Base-by-base conservation (phyloP, 2,113 vertebrate genomes). In the Haemorhous mexicanus region DNA sequence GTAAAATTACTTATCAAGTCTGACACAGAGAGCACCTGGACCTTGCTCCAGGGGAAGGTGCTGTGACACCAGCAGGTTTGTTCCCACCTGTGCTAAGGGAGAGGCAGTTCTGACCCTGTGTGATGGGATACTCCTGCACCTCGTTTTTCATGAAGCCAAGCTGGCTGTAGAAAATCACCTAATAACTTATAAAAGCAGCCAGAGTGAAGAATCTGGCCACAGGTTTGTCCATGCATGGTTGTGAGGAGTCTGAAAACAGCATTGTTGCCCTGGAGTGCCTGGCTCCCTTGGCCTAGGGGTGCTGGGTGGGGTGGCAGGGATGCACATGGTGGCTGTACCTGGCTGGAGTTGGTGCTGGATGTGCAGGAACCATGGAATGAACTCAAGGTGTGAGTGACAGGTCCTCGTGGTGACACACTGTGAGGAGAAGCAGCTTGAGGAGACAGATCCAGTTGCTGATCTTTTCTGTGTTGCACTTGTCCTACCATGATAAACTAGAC, bases 271-370 rank as follows among this genome's bases (percentile, higher is more conserved):
- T 7, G 9, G 41, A 32, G 52, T 7, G 59, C 49, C 52, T 13
- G 37, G 9, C 26, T 19, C 8, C 61, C 43, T 24, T 17, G 67
- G 26, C 39, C 47, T 28, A 3, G n/a, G 49, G 33, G 37, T 30
- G n/a, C 80, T 58, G 41, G 33, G 17, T 39, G 32, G 23, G 77
- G 9, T 58, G 50, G 16, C 33, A 81, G 80, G 26, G 64, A 4
- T 22, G 55, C 4, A 11, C 0, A 0, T 0, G 6, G 50, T 35
- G 35, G 21, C 49, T 53, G 39, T 32, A 7, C n/a, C 49, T 61
- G 58, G 16, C 64, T 84, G 55, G 37, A 33, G 10, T 4, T 26
- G 33, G 26, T 69, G 69, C 46, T 93, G 82, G 50, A 2, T 23
- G 28, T 82, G 56, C 50, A 59, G 56, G 55, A 79, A 21, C 58